phyloP scores from a whole-genome alignment of 2,113 vertebrate genomes.

The Thymallus thymallus region DNA sequence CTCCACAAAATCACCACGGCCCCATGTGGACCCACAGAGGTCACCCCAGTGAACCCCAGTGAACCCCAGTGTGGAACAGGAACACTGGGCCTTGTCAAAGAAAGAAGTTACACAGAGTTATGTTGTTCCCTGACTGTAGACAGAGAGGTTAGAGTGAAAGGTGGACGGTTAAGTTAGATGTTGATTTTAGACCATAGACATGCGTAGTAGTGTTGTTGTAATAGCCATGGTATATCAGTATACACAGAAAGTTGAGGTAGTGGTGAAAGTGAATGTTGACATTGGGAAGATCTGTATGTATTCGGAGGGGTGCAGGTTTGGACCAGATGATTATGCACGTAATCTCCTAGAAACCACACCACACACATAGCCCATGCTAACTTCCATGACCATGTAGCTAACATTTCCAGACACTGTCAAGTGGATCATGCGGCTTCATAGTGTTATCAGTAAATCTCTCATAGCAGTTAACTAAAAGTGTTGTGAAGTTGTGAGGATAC shows the following conservation, averaged over 20 bases:
- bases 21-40: slow-evolving; percentile 42
- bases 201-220: no score
- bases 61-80: slow-evolving; percentile 21
- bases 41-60: slow-evolving; percentile 37
- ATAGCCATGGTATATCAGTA: no score
- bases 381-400: no score
- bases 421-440: no score
- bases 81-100: slow-evolving; percentile 2
- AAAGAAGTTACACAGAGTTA: not conserved
- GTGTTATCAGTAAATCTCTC: not conserved
- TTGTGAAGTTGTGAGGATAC: not conserved
- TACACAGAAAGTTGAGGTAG: no score
- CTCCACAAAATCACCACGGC: slow-evolving; percentile 55
- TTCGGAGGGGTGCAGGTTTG: no score
- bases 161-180: not conserved
- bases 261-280: no score
- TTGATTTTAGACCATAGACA: not conserved
- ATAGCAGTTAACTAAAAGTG: not conserved
- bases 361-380: no score
- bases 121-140: not conserved
- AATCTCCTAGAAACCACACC: no score
- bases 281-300: no score
- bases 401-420: no score
- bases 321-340: no score
- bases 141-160: not conserved